A percentile compares a stretch with the other conserved stretches of the same genome.
Evolutionary conservation across 2,797 vertebrate species (phyloP).

Genomic region (Chaetodon trifasciatus): DNA sequence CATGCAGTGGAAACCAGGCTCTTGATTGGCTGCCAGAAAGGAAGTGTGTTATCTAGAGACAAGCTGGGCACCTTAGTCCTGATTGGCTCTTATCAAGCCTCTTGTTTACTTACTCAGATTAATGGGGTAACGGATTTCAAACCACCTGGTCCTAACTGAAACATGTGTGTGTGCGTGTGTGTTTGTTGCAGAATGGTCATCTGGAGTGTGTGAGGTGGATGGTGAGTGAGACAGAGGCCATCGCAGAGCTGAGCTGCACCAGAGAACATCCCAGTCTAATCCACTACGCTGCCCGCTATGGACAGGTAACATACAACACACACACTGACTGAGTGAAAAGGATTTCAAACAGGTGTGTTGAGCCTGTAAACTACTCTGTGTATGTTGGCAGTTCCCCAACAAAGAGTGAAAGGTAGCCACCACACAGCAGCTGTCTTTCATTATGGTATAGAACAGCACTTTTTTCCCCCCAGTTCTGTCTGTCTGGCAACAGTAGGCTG

Average conservation of each 20-base stretch:
- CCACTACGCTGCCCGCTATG: slow-evolving; percentile 95
- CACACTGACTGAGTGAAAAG: background rate
- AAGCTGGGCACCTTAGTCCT: slow-evolving; percentile 37
- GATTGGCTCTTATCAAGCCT: slow-evolving; percentile 55
- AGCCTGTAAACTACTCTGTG: too few species aligned
- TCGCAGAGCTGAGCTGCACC: slow-evolving; percentile 96
- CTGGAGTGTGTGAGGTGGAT: slow-evolving; percentile 98
- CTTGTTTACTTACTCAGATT: slow-evolving; percentile 26
- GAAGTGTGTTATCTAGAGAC: slow-evolving; percentile 71
- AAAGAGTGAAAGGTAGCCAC: too few species aligned
- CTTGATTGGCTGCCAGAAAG: slow-evolving; percentile 66
- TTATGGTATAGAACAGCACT: too few species aligned
- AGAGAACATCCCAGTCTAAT: slow-evolving; percentile 97
- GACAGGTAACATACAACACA: slow-evolving; percentile 88
- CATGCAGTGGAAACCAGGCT: slow-evolving; percentile 29
- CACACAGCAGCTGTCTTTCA: too few species aligned
- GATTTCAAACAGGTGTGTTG: too few species aligned
- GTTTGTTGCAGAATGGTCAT: slow-evolving; percentile 91
- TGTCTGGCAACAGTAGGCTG: too few species aligned
- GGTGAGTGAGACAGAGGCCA: slow-evolving; percentile 98
- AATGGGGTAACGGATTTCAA: slow-evolving; percentile 15
- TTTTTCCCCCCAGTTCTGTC: too few species aligned
- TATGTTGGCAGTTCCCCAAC: too few species aligned
- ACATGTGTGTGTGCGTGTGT: slow-evolving; percentile 20
- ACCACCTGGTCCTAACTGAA: slow-evolving; percentile 5